Conservation (phyloP, 2,113 vertebrate species). For the Cyprinodon brontotheroides region DNA sequence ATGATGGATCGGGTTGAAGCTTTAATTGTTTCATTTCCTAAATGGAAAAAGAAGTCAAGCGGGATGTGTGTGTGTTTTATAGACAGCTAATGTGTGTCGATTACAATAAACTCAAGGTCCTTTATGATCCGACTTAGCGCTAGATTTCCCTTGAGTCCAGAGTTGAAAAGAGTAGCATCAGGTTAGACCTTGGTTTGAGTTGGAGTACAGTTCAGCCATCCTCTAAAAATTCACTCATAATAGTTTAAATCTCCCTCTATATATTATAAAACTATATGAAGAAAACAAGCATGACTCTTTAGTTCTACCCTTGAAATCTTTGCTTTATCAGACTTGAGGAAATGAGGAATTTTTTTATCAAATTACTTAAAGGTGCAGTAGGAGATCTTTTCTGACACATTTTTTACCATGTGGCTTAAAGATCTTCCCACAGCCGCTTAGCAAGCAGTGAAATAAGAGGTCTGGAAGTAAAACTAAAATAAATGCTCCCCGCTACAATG, state of each 20-base stretch:
- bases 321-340: not conserved
- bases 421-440: too few species aligned
- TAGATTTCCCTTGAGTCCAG: constrained; percentile 35
- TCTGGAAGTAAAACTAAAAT: too few species aligned
- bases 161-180: constrained; percentile 18
- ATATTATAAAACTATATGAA: not conserved
- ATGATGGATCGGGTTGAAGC: constrained; percentile 15
- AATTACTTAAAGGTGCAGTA: too few species aligned
- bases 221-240: not conserved
- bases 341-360: not conserved
- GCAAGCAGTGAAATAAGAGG: too few species aligned
- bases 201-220: not conserved
- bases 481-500: too few species aligned
- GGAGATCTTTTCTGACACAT: too few species aligned
- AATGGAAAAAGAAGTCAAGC: not conserved
- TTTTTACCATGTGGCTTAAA: too few species aligned
- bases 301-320: not conserved
- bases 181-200: constrained; percentile 40
- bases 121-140: constrained; percentile 12
- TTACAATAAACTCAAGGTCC: constrained; percentile 21
- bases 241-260: not conserved
- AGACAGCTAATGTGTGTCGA: not conserved
- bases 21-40: not conserved
- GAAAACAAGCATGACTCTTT: not conserved
- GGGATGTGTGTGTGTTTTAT: constrained; percentile 6